Evolutionary conservation across 2,113 vertebrate species (phyloP).

Genomic region (Microtus oregoni): DNA sequence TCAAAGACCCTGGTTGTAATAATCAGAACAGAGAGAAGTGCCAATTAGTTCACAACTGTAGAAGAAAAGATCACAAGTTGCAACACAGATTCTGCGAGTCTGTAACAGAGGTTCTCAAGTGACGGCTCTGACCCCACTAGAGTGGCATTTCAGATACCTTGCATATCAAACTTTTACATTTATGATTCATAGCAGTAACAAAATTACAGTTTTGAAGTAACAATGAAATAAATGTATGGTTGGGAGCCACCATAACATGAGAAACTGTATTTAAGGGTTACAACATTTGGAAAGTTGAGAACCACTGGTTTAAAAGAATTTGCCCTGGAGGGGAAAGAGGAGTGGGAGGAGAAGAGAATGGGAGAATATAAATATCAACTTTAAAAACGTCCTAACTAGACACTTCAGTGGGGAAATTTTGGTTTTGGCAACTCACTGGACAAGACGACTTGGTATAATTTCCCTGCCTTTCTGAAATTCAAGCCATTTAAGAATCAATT

Average conservation of each 20-base stretch:
- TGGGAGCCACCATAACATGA: neutral
- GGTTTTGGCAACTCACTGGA: constrained; percentile 59
- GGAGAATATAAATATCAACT: neutral
- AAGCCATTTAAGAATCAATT: constrained; percentile 71
- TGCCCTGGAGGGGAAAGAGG: neutral
- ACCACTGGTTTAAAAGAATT: neutral
- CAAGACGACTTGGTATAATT: constrained; percentile 59
- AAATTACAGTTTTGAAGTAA: neutral
- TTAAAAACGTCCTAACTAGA: constrained; percentile 49
- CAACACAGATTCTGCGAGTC: neutral
- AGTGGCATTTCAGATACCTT: too few relatives aligned
- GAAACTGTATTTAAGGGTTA: neutral
- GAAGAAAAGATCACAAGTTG: neutral
- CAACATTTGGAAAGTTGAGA: neutral
- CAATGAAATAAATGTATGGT: neutral
- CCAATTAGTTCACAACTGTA: neutral
- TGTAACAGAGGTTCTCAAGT: neutral
- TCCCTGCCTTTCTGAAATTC: constrained; percentile 60
- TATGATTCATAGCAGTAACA: neutral
- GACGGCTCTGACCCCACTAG: neutral
- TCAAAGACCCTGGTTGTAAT: neutral
- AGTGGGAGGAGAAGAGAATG: neutral
- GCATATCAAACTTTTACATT: neutral
- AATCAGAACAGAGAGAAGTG: neutral
- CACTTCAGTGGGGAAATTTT: constrained; percentile 33